Evolutionary conservation across 2,113 vertebrate species (phyloP), one percentile per base, ranked within the genome.

Genomic region (Tenebrosternarchus preto): DNA sequence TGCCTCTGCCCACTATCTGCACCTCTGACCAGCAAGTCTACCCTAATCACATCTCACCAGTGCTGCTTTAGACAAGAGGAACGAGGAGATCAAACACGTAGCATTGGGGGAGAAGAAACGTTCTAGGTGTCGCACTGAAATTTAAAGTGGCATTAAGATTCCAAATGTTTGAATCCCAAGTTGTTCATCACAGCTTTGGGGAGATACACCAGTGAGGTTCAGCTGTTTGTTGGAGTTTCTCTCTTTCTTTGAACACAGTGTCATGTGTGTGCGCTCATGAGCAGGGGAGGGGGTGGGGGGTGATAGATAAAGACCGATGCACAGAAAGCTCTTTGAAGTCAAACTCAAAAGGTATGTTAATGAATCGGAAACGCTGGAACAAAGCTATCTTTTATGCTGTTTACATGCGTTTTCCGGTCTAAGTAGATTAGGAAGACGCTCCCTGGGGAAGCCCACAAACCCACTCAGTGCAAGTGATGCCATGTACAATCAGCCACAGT

Each of bases 281-380:
- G 22, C 60, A 36, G 71, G 43, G 79, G 73, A 12, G 12, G 43
- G 79, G 61, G 79, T 57, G 2, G 79, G 67, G 71, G 12, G 46
- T 50, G 27, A n/a, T n/a, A 74, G 60, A 80, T 74, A 67, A 67
- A 80, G 61, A 73, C 70, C 0, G 27, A 80, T 27, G 66, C 60
- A 73, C 79, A 80, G 78, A 80, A 60, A 73, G 22, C 71, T 59
- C 79, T 80, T 80, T 80, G 79, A 80, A 67, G 79, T 75, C 4
- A n/a, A 59, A 67, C 63, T 73, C 79, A 75, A 75, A 80, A 80
- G 79, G 33, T 72, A 74, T 80, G 78, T 60, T 80, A 80, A 80
- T 80, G 61, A 68, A 5, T 6, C 79, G 1, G 29, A 46, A 73
- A 74, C 46, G n/a, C 79, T 59, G 1, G 50, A 80, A 80, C 71